Percentiles rank a stretch among this genome's conserved stretches.
phyloP scores from a whole-genome alignment of 2,888 invertebrate species.

The Ephialtes manifestator region DNA sequence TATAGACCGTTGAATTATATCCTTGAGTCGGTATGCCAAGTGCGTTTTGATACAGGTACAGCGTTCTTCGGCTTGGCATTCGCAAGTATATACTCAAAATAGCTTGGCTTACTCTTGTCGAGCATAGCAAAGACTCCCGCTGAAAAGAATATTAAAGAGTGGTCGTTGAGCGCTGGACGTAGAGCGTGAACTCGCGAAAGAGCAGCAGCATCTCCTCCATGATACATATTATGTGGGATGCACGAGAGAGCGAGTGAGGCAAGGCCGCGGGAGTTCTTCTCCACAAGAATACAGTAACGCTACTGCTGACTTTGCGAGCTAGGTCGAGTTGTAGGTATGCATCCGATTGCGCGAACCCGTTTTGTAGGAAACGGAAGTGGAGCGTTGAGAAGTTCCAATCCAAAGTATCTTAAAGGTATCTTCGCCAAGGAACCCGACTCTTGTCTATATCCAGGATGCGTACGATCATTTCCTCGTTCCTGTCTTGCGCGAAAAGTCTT shows the following conservation, averaged over 20 bases:
- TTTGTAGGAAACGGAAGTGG: conserved; percentile 60
- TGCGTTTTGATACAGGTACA: conserved; percentile 55
- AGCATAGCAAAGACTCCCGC: background rate
- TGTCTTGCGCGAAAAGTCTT: conserved; percentile 8
- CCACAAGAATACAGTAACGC: conserved; percentile 21
- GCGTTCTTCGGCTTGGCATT: conserved; percentile 1
- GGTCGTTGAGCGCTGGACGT: conserved; percentile 49
- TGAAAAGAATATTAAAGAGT: conserved; percentile 22
- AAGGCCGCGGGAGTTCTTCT: conserved; percentile 62
- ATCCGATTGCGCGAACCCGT: conserved; percentile 45
- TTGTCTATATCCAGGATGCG: conserved; percentile 37
- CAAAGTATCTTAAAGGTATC: conserved; percentile 8
- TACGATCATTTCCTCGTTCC: conserved; percentile 22
- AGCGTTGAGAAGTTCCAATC: conserved; percentile 57
- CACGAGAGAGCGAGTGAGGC: conserved; percentile 53
- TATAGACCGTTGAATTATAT: conserved; percentile 51
- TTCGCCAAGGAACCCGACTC: background rate
- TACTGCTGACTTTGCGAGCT: background rate
- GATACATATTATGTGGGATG: conserved; percentile 48
- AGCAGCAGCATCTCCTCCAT: conserved; percentile 36
- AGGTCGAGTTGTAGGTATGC: conserved; percentile 14
- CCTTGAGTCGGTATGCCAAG: conserved; percentile 41
- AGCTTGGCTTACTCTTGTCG: conserved; percentile 6
- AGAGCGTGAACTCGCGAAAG: conserved; percentile 57
- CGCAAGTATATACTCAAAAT: conserved; percentile 29